A percentile compares a stretch with the other conserved stretches of the same genome.
Conservation (phyloP, 2,113 vertebrate genomes). For the Thomomys bottae region DNA sequence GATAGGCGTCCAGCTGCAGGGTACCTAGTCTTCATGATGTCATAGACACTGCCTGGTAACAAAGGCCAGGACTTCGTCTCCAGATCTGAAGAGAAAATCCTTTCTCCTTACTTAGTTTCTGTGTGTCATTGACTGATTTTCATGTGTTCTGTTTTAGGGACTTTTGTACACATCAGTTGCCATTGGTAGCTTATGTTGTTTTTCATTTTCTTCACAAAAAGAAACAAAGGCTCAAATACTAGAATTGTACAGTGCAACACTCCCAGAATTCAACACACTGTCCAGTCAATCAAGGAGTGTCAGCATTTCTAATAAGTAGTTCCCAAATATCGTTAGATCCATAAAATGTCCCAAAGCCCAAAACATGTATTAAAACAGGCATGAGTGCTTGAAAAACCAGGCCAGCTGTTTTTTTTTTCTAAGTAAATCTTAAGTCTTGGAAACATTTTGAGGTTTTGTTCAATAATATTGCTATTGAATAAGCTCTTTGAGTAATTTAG, state of each 20-base stretch:
- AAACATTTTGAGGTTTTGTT: conserved; percentile 40
- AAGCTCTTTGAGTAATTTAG: conserved; percentile 25
- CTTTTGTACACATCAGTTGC: background rate
- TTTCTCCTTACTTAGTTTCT: background rate
- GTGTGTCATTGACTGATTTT: background rate
- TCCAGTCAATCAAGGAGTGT: background rate
- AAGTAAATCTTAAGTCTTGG: conserved; percentile 22
- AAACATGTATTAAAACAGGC: conserved; percentile 23
- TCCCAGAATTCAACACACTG: background rate
- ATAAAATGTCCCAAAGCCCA: background rate
- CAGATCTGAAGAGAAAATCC: conserved; percentile 8
- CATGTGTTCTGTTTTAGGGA: background rate
- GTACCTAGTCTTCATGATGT: background rate
- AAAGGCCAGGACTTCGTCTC: conserved; percentile 16
- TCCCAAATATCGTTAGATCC: conserved; percentile 23
- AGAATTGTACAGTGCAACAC: background rate
- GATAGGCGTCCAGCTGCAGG: background rate
- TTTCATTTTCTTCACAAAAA: conserved; percentile 40
- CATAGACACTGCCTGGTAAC: background rate
- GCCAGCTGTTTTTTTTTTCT: background rate
- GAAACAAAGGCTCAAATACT: background rate
- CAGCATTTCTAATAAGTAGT: background rate
- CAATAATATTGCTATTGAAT: conserved; percentile 23
- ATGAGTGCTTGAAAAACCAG: background rate
- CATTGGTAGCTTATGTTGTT: conserved; percentile 24